A percentile compares a stretch with the other conserved stretches of the same genome.
Conservation (phyloP, 2,888 invertebrate genomes). For the Subacronicta megacephala region DNA sequence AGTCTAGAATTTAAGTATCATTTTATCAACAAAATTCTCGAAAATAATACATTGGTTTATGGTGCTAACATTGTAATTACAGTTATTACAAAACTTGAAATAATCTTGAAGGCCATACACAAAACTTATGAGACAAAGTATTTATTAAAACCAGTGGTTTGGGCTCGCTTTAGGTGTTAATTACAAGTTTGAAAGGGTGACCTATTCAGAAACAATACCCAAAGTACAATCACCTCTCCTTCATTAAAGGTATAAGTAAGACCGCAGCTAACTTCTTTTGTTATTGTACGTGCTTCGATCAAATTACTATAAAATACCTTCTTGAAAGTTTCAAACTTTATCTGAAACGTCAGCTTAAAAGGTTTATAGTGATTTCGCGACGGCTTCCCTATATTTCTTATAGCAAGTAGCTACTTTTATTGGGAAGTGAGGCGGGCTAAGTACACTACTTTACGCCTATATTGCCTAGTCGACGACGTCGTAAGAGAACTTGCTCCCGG, state of each 20-base stretch:
- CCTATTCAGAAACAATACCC: constrained; percentile 10
- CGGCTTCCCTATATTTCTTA: constrained; percentile 54
- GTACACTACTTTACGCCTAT: constrained; percentile 66
- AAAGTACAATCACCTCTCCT: constrained; percentile 8
- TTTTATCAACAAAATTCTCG: neutral
- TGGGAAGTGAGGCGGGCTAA: constrained; percentile 65
- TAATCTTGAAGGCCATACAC: constrained; percentile 1
- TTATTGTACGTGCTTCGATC: constrained; percentile 38
- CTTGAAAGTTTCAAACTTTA: constrained; percentile 45
- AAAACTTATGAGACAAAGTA: constrained; percentile 9
- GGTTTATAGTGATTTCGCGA: constrained; percentile 57
- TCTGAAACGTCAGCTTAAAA: constrained; percentile 55
- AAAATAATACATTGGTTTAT: neutral
- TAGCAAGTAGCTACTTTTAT: constrained; percentile 62
- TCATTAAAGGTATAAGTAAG: constrained; percentile 46
- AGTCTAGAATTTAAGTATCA: too few relatives aligned
- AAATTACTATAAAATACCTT: constrained; percentile 53
- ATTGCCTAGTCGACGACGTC: constrained; percentile 54
- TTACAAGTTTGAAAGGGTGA: constrained; percentile 1
- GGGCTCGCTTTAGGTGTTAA: neutral
- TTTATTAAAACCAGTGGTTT: constrained; percentile 14
- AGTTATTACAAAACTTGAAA: constrained; percentile 15
- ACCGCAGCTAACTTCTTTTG: constrained; percentile 25
- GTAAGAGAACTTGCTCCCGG: constrained; percentile 64
- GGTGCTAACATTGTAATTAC: constrained; percentile 10